Conservation (phyloP, 2,113 vertebrate species). For the Petaurus breviceps region DNA sequence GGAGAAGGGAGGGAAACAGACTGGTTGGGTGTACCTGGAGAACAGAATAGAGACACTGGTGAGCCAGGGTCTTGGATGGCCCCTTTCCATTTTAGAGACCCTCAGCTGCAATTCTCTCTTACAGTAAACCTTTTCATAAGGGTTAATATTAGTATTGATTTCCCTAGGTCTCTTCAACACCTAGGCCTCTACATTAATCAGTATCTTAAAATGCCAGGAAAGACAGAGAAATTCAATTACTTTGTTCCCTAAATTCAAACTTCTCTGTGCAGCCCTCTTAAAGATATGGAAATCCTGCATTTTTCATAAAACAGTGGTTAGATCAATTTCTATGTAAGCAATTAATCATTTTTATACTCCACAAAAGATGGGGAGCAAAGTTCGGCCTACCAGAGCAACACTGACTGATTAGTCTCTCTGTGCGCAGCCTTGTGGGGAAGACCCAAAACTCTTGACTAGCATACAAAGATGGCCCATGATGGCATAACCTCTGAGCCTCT, state of each 20-base stretch:
- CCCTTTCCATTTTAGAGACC: slow-evolving; percentile 36
- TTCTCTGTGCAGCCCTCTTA: slow-evolving; percentile 68
- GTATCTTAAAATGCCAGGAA: slow-evolving; percentile 78
- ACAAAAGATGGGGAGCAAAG: slow-evolving; percentile 59
- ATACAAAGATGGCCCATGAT: fast-evolving
- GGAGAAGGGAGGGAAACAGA: background rate
- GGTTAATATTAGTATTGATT: slow-evolving; percentile 80
- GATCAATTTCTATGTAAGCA: slow-evolving; percentile 71
- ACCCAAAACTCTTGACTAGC: background rate
- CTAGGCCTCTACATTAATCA: slow-evolving; percentile 77
- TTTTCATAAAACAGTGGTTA: slow-evolving; percentile 59
- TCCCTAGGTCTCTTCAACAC: slow-evolving; percentile 67
- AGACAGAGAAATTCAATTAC: slow-evolving; percentile 80
- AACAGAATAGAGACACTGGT: background rate
- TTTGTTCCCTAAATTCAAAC: slow-evolving; percentile 70
- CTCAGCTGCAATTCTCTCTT: slow-evolving; percentile 10
- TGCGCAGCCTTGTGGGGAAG: background rate
- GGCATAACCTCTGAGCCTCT: background rate
- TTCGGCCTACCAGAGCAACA: slow-evolving; percentile 4
- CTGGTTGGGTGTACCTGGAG: background rate
- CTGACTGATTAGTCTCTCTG: background rate
- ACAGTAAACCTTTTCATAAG: slow-evolving; percentile 62
- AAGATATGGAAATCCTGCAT: slow-evolving; percentile 60
- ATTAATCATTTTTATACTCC: slow-evolving; percentile 69
- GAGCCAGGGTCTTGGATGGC: slow-evolving; percentile 42